A percentile compares a stretch with the other conserved stretches of the same genome.
These are phyloP conservation scores for Turritopsis dohrnii DNA, from an alignment of 30 jellyfish, hydroid and myxozoan genomes.

Conservation along the genomic window DNA sequence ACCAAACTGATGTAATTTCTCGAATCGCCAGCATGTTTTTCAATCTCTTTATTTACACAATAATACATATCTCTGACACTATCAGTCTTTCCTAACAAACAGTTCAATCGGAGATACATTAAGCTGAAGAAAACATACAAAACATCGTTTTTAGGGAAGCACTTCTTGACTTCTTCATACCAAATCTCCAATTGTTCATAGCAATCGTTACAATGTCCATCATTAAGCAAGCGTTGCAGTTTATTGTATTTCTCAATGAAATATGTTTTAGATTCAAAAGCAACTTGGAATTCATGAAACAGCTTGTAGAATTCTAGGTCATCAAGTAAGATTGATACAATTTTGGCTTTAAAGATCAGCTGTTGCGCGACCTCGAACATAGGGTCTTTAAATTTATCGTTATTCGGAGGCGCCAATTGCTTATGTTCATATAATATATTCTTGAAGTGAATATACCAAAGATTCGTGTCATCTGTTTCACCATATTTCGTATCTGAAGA, in stretches of 20 bases:
- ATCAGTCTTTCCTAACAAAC: neutral
- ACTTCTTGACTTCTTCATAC: neutral
- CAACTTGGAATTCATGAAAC: neutral
- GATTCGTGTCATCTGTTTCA: neutral
- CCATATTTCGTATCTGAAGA: neutral
- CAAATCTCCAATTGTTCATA: neutral
- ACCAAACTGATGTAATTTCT: neutral
- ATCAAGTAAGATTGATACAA: too few relatives aligned
- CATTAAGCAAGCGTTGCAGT: neutral
- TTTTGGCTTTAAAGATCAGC: too few relatives aligned
- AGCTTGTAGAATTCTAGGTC: too few relatives aligned
- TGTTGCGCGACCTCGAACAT: neutral
- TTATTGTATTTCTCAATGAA: neutral
- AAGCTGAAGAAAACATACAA: neutral
- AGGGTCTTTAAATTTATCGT: neutral
- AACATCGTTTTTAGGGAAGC: neutral
- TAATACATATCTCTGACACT: neutral
- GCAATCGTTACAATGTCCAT: neutral
- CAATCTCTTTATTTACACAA: neutral
- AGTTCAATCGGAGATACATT: neutral
- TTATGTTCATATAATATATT: neutral
- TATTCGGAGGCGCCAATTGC: neutral
- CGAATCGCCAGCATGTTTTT: neutral
- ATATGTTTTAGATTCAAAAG: neutral
- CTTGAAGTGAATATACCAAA: slow-evolving; percentile 2